Evolutionary conservation across 2,113 vertebrate genomes (phyloP).

Genomic region (Triplophysa dalaica): DNA sequence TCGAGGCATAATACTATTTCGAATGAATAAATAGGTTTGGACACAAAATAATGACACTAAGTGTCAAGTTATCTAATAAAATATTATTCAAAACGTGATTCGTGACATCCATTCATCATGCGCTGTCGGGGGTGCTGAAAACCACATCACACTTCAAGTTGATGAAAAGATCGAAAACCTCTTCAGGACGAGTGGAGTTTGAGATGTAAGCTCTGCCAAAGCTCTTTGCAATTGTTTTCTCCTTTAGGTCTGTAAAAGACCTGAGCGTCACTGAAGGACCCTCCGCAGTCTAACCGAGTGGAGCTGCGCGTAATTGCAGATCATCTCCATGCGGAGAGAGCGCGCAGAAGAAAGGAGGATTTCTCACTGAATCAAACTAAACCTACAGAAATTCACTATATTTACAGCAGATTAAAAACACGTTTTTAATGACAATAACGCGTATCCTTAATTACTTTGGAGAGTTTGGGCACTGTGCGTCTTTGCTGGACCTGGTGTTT

Average conservation of each 20-base stretch:
- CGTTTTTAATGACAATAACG: neutral
- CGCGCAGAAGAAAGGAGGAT: slow-evolving; percentile 21
- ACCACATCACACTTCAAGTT: neutral
- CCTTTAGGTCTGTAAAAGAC: slow-evolving; percentile 1
- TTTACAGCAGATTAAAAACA: neutral
- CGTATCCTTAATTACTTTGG: neutral
- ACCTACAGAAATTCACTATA: slow-evolving; percentile 4
- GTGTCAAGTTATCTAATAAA: too few species aligned
- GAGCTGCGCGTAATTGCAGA: slow-evolving; percentile 48
- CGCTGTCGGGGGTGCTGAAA: neutral
- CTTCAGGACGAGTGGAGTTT: neutral
- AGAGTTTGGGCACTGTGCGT: neutral
- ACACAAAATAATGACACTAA: too few species aligned
- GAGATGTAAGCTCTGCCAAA: neutral
- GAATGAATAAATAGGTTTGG: too few species aligned
- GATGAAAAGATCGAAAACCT: too few species aligned
- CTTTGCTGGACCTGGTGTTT: neutral
- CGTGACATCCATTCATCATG: too few species aligned
- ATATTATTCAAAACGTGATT: too few species aligned
- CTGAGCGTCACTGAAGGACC: slow-evolving; percentile 12
- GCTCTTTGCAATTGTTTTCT: slow-evolving; percentile 8
- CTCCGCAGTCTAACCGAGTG: slow-evolving; percentile 10
- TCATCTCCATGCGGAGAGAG: neutral
- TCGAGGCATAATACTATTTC: too few species aligned
- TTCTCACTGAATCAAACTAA: neutral